Percentiles rank a stretch among this genome's conserved stretches.
Evolutionary conservation across 2,113 vertebrate species (phyloP).

Genomic region (Arothron firmamentum): DNA sequence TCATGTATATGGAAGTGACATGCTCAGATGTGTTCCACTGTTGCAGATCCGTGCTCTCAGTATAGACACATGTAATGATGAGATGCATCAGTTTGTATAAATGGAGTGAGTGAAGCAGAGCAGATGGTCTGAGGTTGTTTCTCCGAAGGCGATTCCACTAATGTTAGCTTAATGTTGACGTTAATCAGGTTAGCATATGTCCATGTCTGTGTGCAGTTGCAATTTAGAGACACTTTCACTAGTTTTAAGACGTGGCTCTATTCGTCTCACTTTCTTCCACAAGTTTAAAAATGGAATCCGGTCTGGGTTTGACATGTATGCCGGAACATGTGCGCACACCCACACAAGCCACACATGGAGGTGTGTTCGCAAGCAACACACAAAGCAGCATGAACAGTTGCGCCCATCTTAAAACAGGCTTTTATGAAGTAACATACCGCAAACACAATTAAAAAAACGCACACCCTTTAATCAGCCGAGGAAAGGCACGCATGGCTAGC

Average conservation of each 20-base stretch:
- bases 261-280: not conserved
- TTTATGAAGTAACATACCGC: constrained; percentile 60
- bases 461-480: constrained; percentile 5
- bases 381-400: not conserved
- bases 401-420: constrained; percentile 34
- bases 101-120: constrained; percentile 34
- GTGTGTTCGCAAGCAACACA: not conserved
- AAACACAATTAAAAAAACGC: constrained; percentile 31
- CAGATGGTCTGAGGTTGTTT: constrained; percentile 60
- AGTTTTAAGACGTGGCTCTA: not conserved
- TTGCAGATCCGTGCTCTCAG: too few relatives aligned
- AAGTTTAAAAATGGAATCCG: constrained; percentile 1
- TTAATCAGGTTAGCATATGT: constrained; percentile 35
- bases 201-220: not conserved
- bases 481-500: constrained; percentile 2
- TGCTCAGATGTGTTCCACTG: too few relatives aligned
- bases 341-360: constrained; percentile 6
- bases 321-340: not conserved
- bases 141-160: constrained; percentile 51
- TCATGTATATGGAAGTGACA: too few relatives aligned
- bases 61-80: not conserved
- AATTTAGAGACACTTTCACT: not conserved
- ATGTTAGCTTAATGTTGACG: constrained; percentile 58
- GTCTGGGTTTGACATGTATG: not conserved
- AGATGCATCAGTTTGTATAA: constrained; percentile 18